Conservation (phyloP, 2,888 invertebrate genomes). For the Temnothorax ravouxi region DNA sequence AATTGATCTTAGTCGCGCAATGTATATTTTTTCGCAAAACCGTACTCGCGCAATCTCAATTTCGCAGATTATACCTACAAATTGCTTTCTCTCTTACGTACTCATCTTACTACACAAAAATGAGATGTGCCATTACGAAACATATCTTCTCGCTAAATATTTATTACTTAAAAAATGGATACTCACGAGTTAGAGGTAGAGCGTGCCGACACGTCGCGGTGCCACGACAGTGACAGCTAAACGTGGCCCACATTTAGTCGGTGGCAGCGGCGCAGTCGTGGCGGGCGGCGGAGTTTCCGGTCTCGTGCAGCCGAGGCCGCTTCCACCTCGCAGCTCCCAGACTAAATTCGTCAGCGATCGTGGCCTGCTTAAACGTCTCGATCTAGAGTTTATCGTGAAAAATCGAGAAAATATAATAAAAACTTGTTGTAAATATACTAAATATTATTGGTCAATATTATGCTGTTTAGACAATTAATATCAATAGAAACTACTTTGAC, state of each 20-base stretch:
- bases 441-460: neutral
- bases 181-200: constrained; percentile 87
- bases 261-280: constrained; percentile 85
- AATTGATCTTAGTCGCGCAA: constrained; percentile 15
- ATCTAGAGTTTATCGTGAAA: constrained; percentile 81
- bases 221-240: constrained; percentile 87
- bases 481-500: neutral
- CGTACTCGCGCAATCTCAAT: neutral
- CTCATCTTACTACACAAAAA: neutral
- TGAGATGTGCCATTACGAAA: neutral
- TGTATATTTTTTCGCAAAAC: constrained; percentile 3
- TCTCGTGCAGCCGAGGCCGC: constrained; percentile 82
- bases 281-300: constrained; percentile 84
- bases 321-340: constrained; percentile 89
- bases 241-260: constrained; percentile 87
- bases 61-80: neutral
- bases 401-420: neutral
- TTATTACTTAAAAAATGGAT: constrained; percentile 24
- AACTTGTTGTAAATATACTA: neutral
- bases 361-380: constrained; percentile 93
- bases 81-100: neutral
- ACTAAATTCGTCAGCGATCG: constrained; percentile 95
- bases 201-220: constrained; percentile 86
- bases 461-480: neutral
- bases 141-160: neutral